A percentile compares a stretch with the other conserved stretches of the same genome.
phyloP scores from a whole-genome alignment of 2,113 vertebrate genomes.

The Pangasianodon gigas region DNA sequence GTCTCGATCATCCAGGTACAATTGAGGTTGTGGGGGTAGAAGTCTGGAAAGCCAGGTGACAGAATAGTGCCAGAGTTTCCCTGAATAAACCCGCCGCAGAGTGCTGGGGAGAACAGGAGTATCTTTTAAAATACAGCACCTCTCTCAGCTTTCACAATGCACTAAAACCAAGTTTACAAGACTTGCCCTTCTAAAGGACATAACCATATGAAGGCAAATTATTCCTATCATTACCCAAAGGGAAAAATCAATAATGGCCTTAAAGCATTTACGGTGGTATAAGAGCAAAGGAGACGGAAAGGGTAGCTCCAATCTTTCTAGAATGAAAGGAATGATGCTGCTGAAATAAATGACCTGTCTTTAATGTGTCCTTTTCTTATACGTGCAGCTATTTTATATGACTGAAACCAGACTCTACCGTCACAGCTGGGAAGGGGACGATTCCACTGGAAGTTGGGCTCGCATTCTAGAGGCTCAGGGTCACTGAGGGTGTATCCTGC shows the following conservation, averaged over 20 bases:
- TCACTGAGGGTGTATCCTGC: conserved; percentile 92
- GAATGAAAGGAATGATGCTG: conserved; percentile 30
- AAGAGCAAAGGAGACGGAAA: conserved; percentile 43
- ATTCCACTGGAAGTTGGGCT: conserved; percentile 98
- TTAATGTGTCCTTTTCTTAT: conserved; percentile 41
- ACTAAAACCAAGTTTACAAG: conserved; percentile 55
- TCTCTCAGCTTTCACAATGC: conserved; percentile 52
- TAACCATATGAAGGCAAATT: conserved; percentile 58
- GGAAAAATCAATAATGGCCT: conserved; percentile 66
- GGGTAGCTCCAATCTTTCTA: conserved; percentile 57
- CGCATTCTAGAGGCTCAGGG: conserved; percentile 85
- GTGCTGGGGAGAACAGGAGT: conserved; percentile 69
- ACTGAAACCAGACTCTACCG: conserved; percentile 72
- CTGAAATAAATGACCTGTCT: conserved; percentile 43
- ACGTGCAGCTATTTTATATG: neutral
- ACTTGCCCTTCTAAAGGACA: conserved; percentile 62
- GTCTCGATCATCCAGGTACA: conserved; percentile 97
- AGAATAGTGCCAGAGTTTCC: conserved; percentile 91
- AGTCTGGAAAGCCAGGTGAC: conserved; percentile 96
- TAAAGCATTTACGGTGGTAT: conserved; percentile 59
- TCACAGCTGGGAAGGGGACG: conserved; percentile 94
- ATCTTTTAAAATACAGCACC: conserved; percentile 7
- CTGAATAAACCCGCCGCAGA: conserved; percentile 95
- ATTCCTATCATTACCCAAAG: conserved; percentile 60
- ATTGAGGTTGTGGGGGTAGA: conserved; percentile 98